Percentiles rank a stretch among this genome's conserved stretches.
Conservation (phyloP, 1,140 invertebrate species). For the Adoxophyes honmai region DNA sequence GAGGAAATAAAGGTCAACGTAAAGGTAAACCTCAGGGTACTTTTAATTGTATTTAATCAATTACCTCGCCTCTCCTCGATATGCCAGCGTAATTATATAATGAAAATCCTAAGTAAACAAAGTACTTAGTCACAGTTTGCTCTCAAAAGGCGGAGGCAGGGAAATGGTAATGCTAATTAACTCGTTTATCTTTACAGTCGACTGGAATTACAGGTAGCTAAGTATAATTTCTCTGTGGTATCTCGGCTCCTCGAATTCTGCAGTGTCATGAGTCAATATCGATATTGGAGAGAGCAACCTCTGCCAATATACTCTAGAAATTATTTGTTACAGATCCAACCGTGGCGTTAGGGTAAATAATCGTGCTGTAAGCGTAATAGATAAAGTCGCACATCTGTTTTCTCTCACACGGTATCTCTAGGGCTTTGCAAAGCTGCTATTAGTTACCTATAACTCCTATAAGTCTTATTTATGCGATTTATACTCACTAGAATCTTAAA, state of each 20-base stretch:
- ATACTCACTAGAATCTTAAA: no score
- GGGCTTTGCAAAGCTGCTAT: conserved; percentile 24
- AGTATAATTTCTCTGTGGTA: not conserved
- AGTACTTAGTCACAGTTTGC: not conserved
- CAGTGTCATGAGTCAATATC: not conserved
- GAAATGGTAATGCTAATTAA: not conserved
- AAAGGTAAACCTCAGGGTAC: no score
- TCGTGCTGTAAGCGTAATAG: conserved; percentile 34
- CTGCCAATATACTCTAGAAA: not conserved
- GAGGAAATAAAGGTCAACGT: no score
- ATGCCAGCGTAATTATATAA: not conserved
- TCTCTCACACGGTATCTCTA: conserved; percentile 24
- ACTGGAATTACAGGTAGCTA: not conserved
- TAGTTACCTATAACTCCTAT: no score
- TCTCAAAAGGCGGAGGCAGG: not conserved
- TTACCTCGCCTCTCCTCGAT: no score
- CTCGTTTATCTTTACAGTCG: not conserved
- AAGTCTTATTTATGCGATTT: no score
- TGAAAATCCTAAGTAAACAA: not conserved
- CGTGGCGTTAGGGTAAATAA: conserved; percentile 14
- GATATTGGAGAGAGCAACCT: not conserved
- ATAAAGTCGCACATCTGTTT: conserved; percentile 47
- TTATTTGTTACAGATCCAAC: not conserved
- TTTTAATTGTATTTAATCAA: no score
- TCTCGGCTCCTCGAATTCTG: not conserved